phyloP scores from a whole-genome alignment of 1,140 invertebrate genomes.

The Sipha flava region DNA sequence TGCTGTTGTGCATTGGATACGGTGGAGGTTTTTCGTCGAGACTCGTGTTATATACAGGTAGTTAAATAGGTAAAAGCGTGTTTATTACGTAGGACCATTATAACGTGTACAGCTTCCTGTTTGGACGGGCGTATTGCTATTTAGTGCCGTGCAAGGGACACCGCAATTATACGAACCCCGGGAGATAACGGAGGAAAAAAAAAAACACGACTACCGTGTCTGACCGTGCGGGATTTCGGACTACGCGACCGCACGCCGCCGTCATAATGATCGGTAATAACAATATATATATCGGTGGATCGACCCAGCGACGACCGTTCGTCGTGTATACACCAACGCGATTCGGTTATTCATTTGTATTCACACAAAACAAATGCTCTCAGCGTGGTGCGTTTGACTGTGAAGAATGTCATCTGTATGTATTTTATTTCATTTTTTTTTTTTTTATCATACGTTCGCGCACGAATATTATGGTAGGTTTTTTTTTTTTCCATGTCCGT shows the following conservation, averaged over 20 bases:
- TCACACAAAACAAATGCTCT: conserved; percentile 5
- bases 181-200: not conserved
- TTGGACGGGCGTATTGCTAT: too few relatives aligned
- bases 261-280: conserved; percentile 2
- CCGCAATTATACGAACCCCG: not conserved
- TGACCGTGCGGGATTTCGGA: not conserved
- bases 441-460: not conserved
- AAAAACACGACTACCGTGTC: not conserved
- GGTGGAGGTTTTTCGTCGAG: too few relatives aligned
- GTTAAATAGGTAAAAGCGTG: too few relatives aligned
- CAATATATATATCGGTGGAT: not conserved
- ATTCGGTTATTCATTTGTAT: not conserved
- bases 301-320: conserved; percentile 1
- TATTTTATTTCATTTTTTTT: not conserved
- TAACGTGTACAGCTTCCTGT: too few relatives aligned
- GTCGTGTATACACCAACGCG: conserved; percentile 12
- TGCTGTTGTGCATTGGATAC: too few relatives aligned
- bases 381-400: conserved; percentile 20
- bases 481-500: not conserved
- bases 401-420: conserved; percentile 3
- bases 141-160: too few relatives aligned
- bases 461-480: not conserved
- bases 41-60: too few relatives aligned
- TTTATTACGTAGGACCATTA: too few relatives aligned
- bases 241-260: not conserved